Base-by-base conservation (phyloP, 2,888 invertebrate genomes). In the Gari tellinella region DNA sequence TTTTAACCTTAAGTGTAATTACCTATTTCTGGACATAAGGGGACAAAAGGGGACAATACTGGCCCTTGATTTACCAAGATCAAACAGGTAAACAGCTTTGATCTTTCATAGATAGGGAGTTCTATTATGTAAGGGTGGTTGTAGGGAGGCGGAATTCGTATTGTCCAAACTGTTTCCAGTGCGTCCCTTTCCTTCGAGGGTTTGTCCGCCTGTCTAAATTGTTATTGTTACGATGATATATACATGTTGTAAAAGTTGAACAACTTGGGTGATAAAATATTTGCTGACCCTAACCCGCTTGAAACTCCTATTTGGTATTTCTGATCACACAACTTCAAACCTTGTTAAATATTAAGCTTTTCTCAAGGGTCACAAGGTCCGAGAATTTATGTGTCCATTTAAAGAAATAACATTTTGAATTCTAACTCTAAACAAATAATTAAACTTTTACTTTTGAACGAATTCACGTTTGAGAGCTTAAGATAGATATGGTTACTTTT, bases 11-110 rank as follows among this genome's bases (percentile, higher is more conserved):
- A 37, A 48, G 41, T 64, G 61, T 56, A 61, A 73, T 68, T 58
- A 73, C 65, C 61, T 65, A 62, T 61, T 69, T 53, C 45, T 62
- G 56, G 66, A 67, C 58, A 55, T 60, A 72, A 72, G 52, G 64
- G 72, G 65, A 63, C 72, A 52, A 23, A 23, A 65, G 72, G 69
- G 69, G 72, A 68, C 69, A 69, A 73, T 65, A 73, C 52, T 52
- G 62, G 40, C 66, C 66, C 73, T 73, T 78, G 61, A 70, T 70
- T 66, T 60, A 64, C 62, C 15, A 46, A 49, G 70, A 78, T 78
- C 73, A 67, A 67, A 73, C 78, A 70, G 66, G 73, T 73, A 73
- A 56, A 46, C 23, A 48, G 67, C 78, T 72, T 77, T 78, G 78
- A 78, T 78, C 63, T 73, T 45, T 45, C 43, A 60, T 49, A 63